phyloP scores from a whole-genome alignment of 2,797 vertebrate genomes.

The Sternarchorhynchus goeldii region DNA sequence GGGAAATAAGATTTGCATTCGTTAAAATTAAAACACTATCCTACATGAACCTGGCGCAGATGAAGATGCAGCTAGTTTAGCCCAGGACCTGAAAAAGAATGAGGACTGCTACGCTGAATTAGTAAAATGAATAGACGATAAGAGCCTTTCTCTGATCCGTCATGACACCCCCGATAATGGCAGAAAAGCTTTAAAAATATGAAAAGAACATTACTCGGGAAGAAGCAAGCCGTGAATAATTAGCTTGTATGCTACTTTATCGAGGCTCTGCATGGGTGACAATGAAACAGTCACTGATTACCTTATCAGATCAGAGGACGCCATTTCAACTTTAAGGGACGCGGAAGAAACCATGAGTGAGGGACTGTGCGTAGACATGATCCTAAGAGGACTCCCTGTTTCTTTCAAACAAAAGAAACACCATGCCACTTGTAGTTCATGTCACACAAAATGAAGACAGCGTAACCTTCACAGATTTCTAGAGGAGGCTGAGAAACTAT shows the following conservation, averaged over 20 bases:
- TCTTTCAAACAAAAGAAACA: neutral
- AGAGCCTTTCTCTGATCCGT: neutral
- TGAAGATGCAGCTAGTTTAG: neutral
- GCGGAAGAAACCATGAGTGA: neutral
- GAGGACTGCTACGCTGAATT: neutral
- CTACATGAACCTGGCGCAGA: neutral
- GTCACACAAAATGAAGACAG: neutral
- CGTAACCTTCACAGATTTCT: slow-evolving; percentile 23
- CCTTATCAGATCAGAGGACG: neutral
- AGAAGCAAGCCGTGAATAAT: neutral
- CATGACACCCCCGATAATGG: neutral
- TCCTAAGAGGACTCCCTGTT: neutral
- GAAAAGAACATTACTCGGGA: neutral
- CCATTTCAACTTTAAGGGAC: neutral
- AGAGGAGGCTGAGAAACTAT: slow-evolving; percentile 41
- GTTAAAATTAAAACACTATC: neutral
- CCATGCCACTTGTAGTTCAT: neutral
- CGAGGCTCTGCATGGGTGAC: too few species aligned
- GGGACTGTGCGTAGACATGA: neutral
- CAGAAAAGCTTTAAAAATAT: neutral
- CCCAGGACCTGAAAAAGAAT: too few species aligned
- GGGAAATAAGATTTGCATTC: neutral
- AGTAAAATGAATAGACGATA: neutral
- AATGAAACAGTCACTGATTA: too few species aligned
- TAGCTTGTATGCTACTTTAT: neutral